Conservation (phyloP, 2,797 vertebrate species). For the Pseudochromis fuscus region DNA sequence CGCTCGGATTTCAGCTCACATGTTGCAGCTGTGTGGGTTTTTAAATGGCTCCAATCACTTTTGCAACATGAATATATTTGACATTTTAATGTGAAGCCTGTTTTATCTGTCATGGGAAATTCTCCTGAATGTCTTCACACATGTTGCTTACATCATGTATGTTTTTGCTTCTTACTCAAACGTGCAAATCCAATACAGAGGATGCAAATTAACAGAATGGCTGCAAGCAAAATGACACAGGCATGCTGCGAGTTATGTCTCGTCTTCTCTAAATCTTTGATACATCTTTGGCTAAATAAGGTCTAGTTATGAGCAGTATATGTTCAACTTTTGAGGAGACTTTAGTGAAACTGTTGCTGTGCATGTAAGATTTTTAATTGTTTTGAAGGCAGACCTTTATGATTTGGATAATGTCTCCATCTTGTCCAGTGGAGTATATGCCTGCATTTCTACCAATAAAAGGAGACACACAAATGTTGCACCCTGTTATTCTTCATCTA, state of each 20-base stretch:
- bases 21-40: too few relatives aligned
- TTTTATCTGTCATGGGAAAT: neutral
- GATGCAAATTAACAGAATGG: neutral
- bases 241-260: neutral
- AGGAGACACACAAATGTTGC: neutral
- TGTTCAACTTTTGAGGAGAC: conserved; percentile 9
- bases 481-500: neutral
- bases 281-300: conserved; percentile 20
- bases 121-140: neutral
- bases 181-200: neutral
- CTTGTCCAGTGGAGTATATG: neutral
- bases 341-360: neutral
- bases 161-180: neutral
- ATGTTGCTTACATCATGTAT: conserved; percentile 24
- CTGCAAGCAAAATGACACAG: neutral
- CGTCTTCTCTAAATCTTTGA: neutral
- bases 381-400: neutral
- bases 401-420: neutral
- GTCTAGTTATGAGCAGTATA: conserved; percentile 42
- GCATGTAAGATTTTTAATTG: neutral
- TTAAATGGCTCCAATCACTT: conserved; percentile 3
- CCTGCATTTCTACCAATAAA: neutral
- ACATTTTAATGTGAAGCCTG: too few relatives aligned
- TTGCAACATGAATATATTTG: neutral
- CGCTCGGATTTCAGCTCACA: conserved; percentile 2